These are phyloP conservation scores for Phodopus roborovskii DNA, from an alignment of 2,113 vertebrate species.

Conservation along the genomic window DNA sequence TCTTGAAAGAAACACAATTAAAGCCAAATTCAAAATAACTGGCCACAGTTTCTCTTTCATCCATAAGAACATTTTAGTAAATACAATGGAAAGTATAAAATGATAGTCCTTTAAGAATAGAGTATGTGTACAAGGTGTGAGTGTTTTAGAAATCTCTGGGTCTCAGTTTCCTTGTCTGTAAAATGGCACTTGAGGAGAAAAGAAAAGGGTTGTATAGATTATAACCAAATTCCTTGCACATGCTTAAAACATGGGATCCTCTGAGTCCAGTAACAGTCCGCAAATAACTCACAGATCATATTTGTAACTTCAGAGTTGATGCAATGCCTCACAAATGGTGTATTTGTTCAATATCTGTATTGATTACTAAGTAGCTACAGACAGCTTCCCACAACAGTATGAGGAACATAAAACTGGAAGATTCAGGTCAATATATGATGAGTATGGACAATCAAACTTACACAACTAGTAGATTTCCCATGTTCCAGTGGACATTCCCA, in stretches of 20 bases:
- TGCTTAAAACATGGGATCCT: background rate
- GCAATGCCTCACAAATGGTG: background rate
- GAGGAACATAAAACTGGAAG: background rate
- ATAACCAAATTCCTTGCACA: background rate
- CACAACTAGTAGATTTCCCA: background rate
- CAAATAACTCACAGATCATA: background rate
- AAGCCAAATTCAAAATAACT: constrained; percentile 43
- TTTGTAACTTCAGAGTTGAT: background rate
- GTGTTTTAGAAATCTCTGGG: background rate
- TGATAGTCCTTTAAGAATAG: background rate
- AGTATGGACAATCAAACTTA: background rate
- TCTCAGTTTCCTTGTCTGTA: constrained; percentile 35
- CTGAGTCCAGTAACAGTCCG: background rate
- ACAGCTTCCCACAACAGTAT: background rate
- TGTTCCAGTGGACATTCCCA: background rate
- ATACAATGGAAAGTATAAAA: background rate
- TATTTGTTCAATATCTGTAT: background rate
- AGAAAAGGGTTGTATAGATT: background rate
- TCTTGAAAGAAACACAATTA: constrained; percentile 59
- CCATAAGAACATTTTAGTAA: background rate
- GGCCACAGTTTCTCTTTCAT: constrained; percentile 3
- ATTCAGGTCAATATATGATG: background rate
- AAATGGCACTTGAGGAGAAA: background rate
- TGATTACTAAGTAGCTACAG: background rate
- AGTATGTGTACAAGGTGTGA: background rate